These are phyloP conservation scores for Ctenopoma kingsleyae DNA, from an alignment of 2,797 vertebrate genomes.

Conservation along the genomic window DNA sequence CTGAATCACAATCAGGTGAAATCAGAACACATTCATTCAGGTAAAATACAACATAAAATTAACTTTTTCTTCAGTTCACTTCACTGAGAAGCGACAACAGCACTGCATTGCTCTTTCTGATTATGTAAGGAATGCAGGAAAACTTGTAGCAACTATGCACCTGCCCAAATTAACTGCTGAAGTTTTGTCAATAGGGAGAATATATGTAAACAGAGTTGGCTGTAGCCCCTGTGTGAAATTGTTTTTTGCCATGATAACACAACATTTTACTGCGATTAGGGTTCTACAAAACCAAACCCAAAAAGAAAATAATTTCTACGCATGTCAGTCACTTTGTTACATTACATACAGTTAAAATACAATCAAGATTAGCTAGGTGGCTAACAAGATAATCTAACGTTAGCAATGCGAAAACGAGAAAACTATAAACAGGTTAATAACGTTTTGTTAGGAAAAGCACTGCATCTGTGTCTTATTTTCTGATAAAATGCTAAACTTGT, in stretches of 20 bases:
- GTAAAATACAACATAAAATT: not conserved
- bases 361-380: conserved; percentile 30
- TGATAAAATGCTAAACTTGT: not conserved
- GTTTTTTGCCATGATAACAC: not conserved
- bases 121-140: conserved; percentile 60
- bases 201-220: conserved; percentile 26
- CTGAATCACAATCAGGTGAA: not conserved
- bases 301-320: not conserved
- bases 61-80: not conserved
- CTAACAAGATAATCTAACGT: conserved; percentile 41
- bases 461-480: not conserved
- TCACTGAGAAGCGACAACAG: not conserved
- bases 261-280: accelerated
- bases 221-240: not conserved
- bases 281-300: not conserved
- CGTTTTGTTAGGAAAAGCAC: not conserved
- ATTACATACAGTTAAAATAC: not conserved
- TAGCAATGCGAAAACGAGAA: conserved; percentile 38
- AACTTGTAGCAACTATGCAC: conserved; percentile 39
- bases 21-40: not conserved
- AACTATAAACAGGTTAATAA: not conserved
- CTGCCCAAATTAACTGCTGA: conserved; percentile 10
- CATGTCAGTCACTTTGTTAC: not conserved
- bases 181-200: not conserved
- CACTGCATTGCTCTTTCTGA: not conserved